Evolutionary conservation across 2,113 vertebrate genomes (phyloP), one percentile per base, ranked within the genome.

Genomic region (Hydropotes inermis): DNA sequence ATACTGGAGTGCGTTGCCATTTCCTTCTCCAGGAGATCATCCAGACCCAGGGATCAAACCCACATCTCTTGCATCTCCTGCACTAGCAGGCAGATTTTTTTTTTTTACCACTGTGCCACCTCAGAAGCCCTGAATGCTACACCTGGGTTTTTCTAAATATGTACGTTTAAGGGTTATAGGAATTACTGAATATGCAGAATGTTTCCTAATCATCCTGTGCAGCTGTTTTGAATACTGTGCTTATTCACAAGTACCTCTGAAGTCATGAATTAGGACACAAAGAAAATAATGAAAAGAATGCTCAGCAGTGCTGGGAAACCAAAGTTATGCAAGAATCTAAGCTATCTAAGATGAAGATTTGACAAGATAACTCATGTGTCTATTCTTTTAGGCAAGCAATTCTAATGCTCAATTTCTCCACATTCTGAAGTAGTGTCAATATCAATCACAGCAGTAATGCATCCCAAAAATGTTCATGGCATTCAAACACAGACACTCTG

Each of bases 211-310:
- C 27, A 92, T 58, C 36, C 64, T 52, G 25, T 39, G 58, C 64
- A 92, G 78, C 79, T 67, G 17, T 83, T 93, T 61, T 83, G 96
- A 91, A 96, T 76, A 57, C 11, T n/a, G 54, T 94, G 87, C 19
- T 96, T 96, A 92, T 90, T 95, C 81, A 88, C 81, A 92, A 95
- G 39, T 70, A 64, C 52, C 33, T 94, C 57, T 87, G 45, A 96
- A 97, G 88, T 92, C 82, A 86, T 88, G 67, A 96, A 86, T 70
- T 91, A 88, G 85, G 67, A 92, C 81, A 74, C 87, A 95, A 70
- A 97, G 67, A 61, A 94, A 97, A 92, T 52, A 82, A 85, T 78
- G 85, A 67, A 67, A 95, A 95, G 81, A 94, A 94, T 92, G 84
- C 74, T 94, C 50, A 67, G 84, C 60, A 43, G 33, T 95, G 79